Conservation (phyloP, 2,888 invertebrate genomes). For the Cantharis rufa region DNA sequence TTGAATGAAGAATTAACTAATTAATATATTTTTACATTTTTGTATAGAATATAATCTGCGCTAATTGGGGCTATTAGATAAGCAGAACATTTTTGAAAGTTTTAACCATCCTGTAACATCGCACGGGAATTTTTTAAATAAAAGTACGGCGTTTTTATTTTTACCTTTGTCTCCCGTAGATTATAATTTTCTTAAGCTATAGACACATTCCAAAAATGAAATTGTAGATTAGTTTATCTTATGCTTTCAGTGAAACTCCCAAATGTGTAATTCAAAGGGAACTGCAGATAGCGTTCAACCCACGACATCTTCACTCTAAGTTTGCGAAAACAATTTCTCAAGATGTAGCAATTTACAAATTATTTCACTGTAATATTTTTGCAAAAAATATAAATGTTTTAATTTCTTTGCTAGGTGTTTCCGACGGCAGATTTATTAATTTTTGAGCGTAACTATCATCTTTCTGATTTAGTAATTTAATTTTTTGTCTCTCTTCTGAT, state of each 20-base stretch:
- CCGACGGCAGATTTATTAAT: no score
- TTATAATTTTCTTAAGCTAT: neutral
- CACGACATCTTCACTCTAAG: neutral
- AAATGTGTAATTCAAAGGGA: neutral
- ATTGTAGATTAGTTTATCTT: neutral
- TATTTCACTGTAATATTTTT: no score
- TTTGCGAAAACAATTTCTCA: neutral
- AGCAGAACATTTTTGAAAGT: neutral
- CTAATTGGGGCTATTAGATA: neutral
- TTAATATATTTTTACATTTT: neutral
- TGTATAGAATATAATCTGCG: neutral
- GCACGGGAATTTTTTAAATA: neutral
- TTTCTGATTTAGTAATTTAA: no score
- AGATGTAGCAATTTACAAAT: neutral
- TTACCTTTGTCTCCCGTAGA: neutral
- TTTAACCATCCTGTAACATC: neutral
- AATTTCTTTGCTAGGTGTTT: no score
- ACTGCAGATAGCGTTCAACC: neutral
- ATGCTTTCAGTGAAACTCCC: neutral
- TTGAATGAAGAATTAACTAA: neutral
- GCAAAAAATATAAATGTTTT: no score
- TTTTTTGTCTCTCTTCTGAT: no score
- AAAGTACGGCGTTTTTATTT: neutral
- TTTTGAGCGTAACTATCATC: no score
- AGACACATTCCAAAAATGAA: neutral